Percentiles rank a stretch among this genome's conserved stretches.
Conservation (phyloP, 2,888 invertebrate genomes). For the Drosophila picticornis region DNA sequence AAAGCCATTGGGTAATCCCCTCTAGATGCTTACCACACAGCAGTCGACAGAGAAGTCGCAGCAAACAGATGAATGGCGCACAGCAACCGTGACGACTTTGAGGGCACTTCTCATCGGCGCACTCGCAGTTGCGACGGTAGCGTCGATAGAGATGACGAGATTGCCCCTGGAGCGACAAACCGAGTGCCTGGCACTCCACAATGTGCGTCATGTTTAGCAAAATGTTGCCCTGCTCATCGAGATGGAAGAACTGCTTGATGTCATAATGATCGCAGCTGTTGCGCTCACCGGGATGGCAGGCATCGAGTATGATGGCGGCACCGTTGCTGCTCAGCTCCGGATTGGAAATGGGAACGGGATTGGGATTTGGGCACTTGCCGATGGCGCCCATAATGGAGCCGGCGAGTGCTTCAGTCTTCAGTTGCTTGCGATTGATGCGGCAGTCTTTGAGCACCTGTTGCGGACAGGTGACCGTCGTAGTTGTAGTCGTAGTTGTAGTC, state of each 20-base stretch:
- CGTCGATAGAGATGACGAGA: slow-evolving; percentile 72
- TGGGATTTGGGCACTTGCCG: slow-evolving; percentile 75
- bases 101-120: slow-evolving; percentile 73
- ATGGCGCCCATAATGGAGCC: slow-evolving; percentile 84
- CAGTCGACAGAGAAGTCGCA: slow-evolving; percentile 70
- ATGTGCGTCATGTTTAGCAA: slow-evolving; percentile 83
- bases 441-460: slow-evolving; percentile 77
- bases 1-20: not conserved
- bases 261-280: slow-evolving; percentile 83
- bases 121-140: slow-evolving; percentile 71
- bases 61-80: slow-evolving; percentile 67
- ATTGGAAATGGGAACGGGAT: slow-evolving; percentile 11
- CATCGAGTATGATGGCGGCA: slow-evolving; percentile 29
- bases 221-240: slow-evolving; percentile 85
- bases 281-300: slow-evolving; percentile 66
- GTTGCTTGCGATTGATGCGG: slow-evolving; percentile 76
- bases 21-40: slow-evolving; percentile 76
- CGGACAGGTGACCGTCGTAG: slow-evolving; percentile 52
- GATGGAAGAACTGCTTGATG: slow-evolving; percentile 84
- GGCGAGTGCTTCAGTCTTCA: slow-evolving; percentile 82
- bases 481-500: not conserved
- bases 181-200: slow-evolving; percentile 78
- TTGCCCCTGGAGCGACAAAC: slow-evolving; percentile 65
- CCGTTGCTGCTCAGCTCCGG: slow-evolving; percentile 32
- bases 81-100: slow-evolving; percentile 53